A percentile compares a stretch with the other conserved stretches of the same genome.
phyloP scores from a whole-genome alignment of 2,113 vertebrate species.

The Ranitomeya imitator region DNA sequence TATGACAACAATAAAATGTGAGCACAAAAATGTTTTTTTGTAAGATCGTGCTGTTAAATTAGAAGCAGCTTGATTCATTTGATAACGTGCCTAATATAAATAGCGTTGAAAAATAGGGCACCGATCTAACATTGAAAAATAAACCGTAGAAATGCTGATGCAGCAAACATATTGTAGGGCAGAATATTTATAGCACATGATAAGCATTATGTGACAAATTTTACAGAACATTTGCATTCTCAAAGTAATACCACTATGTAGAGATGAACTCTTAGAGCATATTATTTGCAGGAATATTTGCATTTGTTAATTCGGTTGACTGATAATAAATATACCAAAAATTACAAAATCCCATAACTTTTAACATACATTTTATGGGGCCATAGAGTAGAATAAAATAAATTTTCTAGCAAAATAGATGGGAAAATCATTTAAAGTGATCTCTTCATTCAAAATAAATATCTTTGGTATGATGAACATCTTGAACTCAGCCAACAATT shows the following conservation, averaged over 20 bases:
- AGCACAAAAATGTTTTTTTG: background rate
- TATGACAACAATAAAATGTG: constrained; percentile 10
- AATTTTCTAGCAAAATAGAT: no score
- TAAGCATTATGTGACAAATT: constrained; percentile 43
- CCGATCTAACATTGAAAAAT: constrained; percentile 38
- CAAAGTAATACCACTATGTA: background rate
- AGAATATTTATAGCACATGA: constrained; percentile 47
- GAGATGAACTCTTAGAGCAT: background rate
- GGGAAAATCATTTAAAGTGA: no score
- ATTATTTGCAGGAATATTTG: background rate
- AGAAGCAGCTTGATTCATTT: constrained; percentile 2
- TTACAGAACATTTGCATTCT: constrained; percentile 44
- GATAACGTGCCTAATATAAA: constrained; percentile 44
- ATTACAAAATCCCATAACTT: no score
- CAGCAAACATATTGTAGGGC: constrained; percentile 39
- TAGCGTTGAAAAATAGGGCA: constrained; percentile 47
- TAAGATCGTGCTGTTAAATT: constrained; percentile 11
- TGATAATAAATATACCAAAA: no score
- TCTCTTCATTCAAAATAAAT: no score
- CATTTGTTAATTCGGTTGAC: background rate
- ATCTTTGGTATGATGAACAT: no score
- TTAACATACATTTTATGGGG: no score
- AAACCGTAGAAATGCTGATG: constrained; percentile 34
- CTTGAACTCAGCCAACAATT: no score
- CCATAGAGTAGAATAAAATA: no score